Evolutionary conservation across 35 echinoderm and acorn worm genomes (phyloP).

Genomic region (Ophioderma brevispina): DNA sequence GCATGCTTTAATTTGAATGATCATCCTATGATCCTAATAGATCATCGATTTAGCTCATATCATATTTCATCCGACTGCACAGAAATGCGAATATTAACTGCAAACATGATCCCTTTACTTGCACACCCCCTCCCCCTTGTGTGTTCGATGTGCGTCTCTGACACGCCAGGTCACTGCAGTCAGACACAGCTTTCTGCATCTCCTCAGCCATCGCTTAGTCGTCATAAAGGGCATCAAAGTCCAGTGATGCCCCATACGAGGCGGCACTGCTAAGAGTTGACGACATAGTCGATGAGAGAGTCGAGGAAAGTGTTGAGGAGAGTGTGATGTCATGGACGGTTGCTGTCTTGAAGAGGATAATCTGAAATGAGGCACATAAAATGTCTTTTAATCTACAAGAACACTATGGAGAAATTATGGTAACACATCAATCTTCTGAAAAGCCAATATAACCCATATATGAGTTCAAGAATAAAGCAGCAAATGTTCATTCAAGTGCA

Average conservation of each 20-base stretch:
- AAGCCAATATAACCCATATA: too few relatives aligned
- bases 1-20: too few relatives aligned
- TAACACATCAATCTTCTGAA: too few relatives aligned
- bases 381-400: neutral
- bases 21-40: too few relatives aligned
- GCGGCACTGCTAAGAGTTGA: conserved; percentile 29
- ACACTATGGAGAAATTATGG: too few relatives aligned
- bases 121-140: too few relatives aligned
- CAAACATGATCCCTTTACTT: neutral
- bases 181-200: conserved; percentile 86
- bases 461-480: too few relatives aligned
- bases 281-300: conserved; percentile 29
- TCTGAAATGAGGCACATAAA: neutral
- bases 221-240: conserved; percentile 94
- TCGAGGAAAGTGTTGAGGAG: neutral
- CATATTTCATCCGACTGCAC: too few relatives aligned
- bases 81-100: too few relatives aligned
- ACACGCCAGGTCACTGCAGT: conserved; percentile 61
- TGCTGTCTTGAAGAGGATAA: neutral
- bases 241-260: conserved; percentile 71
- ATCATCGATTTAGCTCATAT: too few relatives aligned
- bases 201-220: conserved; percentile 90
- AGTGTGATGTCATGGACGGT: neutral
- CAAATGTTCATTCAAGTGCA: too few relatives aligned
- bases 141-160: conserved; percentile 78